Evolutionary conservation across 2,113 vertebrate genomes (phyloP), one percentile per base, ranked within the genome.

Genomic region (Vireo altiloquus): DNA sequence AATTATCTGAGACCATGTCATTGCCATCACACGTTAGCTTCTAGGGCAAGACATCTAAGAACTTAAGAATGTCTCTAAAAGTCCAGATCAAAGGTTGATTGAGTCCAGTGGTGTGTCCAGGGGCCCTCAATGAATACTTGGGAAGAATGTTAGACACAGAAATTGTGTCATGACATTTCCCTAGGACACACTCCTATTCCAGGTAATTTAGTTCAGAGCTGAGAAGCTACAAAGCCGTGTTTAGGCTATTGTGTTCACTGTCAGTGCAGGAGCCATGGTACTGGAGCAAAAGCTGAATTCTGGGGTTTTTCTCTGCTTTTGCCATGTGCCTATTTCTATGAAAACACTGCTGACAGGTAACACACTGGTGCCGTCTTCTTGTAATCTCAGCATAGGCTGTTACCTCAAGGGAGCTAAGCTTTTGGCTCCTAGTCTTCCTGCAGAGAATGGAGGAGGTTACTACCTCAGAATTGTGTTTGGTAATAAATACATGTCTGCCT

Each of bases 271-370:
- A 87, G 11, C 5, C 31, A n/a, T 24, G 13, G 2, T 15, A 19
- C 40, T 44, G 42, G 11, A 88, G 30, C 35, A 30, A 75, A 84
- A 84, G 24, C 2, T 57, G 25, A 81, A 53, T 72, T 80, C 20
- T 54, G 68, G 13, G 7, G 0, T 2, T 9, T n/a, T 74, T 39
- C 46, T n/a, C 28, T 80, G 35, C 33, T 68, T 89, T 91, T 77
- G 2, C 23, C 23, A 60, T 7, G 20, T 52, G 10, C 2, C 5
- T 1, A 1, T 68, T 64, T 30, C 49, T 28, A 2, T 52, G 20
- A 31, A 71, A 64, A 37, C 20, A 54, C 4, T 46, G 12, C 6
- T 40, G 28, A 27, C 6, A 52, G 25, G 10, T 39, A 23, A 57
- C 24, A 84, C 30, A 17, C 13, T 59, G 33, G 20, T 61, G 46